Conservation (phyloP, 2,888 invertebrate species). For the Hedychridium roseum region DNA sequence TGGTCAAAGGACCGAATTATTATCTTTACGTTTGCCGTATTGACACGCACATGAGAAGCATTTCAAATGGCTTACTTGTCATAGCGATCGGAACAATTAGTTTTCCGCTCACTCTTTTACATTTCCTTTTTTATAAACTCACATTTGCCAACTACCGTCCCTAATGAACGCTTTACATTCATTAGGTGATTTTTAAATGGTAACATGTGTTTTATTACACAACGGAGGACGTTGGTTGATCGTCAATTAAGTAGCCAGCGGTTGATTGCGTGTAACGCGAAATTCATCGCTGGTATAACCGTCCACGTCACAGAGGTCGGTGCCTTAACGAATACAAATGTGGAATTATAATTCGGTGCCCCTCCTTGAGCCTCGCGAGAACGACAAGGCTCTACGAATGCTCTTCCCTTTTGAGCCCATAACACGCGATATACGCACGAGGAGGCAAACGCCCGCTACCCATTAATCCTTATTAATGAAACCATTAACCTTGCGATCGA, state of each 20-base stretch:
- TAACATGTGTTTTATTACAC: no score
- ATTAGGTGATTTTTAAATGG: no score
- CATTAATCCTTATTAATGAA: slow-evolving; percentile 52
- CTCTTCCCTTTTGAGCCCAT: slow-evolving; percentile 25
- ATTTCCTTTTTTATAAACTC: no score
- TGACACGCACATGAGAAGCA: no score
- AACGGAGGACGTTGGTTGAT: no score
- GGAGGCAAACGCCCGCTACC: slow-evolving; percentile 33
- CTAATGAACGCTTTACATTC: no score
- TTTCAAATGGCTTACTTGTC: no score
- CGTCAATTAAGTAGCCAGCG: slow-evolving; percentile 41
- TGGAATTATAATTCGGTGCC: slow-evolving; percentile 56
- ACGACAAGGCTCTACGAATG: slow-evolving; percentile 33
- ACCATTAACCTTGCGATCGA: slow-evolving; percentile 49
- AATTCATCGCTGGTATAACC: slow-evolving; percentile 46
- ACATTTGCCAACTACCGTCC: no score
- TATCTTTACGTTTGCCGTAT: no score
- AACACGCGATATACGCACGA: slow-evolving; percentile 25
- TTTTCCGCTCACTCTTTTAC: no score
- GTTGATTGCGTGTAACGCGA: slow-evolving; percentile 53
- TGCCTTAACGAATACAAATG: slow-evolving; percentile 61
- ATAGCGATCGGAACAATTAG: no score
- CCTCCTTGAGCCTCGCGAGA: slow-evolving; percentile 23
- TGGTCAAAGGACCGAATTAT: background rate
- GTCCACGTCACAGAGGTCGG: slow-evolving; percentile 34